Evolutionary conservation across 1,140 invertebrate species (phyloP).

Genomic region (Tyrophagus putrescentiae): DNA sequence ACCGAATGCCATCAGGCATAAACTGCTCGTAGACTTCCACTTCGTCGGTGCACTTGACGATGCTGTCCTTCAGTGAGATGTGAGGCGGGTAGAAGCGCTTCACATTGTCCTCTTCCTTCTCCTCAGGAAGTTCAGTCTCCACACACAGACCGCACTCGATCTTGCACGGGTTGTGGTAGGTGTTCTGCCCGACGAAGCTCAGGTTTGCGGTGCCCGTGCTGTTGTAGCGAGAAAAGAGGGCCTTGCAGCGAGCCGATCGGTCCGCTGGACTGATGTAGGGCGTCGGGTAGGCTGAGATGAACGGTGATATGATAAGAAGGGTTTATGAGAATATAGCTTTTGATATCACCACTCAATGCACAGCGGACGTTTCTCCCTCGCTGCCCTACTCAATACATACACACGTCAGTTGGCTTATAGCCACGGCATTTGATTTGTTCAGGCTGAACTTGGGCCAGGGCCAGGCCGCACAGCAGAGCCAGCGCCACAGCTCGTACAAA

Average conservation of each 20-base stretch:
- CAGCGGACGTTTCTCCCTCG: too few relatives aligned
- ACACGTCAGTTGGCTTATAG: neutral
- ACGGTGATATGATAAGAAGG: neutral
- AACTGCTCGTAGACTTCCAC: conserved; percentile 18
- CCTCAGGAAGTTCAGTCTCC: conserved; percentile 11
- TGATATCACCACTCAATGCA: neutral
- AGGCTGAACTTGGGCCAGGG: neutral
- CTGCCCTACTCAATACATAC: too few relatives aligned
- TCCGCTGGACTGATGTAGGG: conserved; percentile 8
- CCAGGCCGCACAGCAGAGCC: too few relatives aligned
- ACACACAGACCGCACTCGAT: conserved; percentile 16
- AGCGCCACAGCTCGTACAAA: too few relatives aligned
- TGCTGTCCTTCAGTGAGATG: conserved; percentile 10
- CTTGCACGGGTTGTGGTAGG: conserved; percentile 20
- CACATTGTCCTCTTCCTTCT: conserved; percentile 7
- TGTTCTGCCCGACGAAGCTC: conserved; percentile 14
- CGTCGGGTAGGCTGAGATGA: conserved; percentile 10
- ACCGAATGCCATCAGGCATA: conserved; percentile 11
- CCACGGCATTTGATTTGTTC: conserved; percentile 5
- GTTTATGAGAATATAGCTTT: too few relatives aligned
- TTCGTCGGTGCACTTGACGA: conserved; percentile 3
- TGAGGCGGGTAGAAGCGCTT: conserved; percentile 19
- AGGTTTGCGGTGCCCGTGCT: conserved; percentile 11
- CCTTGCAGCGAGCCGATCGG: conserved; percentile 3
- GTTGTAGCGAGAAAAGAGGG: conserved; percentile 12